phyloP scores from a whole-genome alignment of 2,797 vertebrate species.

The Microctenopoma lineatum region DNA sequence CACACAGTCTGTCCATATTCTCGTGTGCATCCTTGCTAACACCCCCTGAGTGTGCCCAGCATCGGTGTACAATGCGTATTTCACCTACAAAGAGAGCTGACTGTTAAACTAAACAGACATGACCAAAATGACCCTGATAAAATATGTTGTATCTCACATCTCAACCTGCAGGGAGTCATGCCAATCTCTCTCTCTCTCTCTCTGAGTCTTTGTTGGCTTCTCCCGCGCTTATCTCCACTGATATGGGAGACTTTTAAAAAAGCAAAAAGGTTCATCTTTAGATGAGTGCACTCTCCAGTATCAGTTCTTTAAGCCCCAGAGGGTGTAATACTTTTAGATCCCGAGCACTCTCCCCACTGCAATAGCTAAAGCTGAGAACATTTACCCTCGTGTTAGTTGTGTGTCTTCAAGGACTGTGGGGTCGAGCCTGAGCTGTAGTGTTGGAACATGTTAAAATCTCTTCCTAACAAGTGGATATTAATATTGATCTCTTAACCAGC shows the following conservation, averaged over 20 bases:
- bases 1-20: constrained; percentile 52
- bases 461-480: constrained; percentile 25
- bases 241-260: constrained; percentile 49
- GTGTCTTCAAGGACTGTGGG: constrained; percentile 10
- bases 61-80: constrained; percentile 30
- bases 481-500: constrained; percentile 24
- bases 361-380: constrained; percentile 35
- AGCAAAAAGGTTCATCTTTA: constrained; percentile 56
- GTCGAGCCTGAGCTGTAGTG: constrained; percentile 13
- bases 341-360: constrained; percentile 14
- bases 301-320: constrained; percentile 43
- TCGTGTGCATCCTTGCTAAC: constrained; percentile 58
- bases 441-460: constrained; percentile 1
- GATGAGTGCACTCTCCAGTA: constrained; percentile 49
- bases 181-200: constrained; percentile 9
- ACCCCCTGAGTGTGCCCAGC: constrained; percentile 26
- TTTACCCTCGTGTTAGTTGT: constrained; percentile 33
- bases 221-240: constrained; percentile 38
- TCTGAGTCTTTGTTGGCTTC: constrained; percentile 14
- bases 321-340: constrained; percentile 54
- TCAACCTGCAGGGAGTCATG: constrained; percentile 15
- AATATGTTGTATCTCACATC: constrained; percentile 30
- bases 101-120: constrained; percentile 43
- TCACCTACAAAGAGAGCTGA: constrained; percentile 17
- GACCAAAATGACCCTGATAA: constrained; percentile 44